Conservation (phyloP, 1,140 invertebrate species). For the Papilio aristodemus region DNA sequence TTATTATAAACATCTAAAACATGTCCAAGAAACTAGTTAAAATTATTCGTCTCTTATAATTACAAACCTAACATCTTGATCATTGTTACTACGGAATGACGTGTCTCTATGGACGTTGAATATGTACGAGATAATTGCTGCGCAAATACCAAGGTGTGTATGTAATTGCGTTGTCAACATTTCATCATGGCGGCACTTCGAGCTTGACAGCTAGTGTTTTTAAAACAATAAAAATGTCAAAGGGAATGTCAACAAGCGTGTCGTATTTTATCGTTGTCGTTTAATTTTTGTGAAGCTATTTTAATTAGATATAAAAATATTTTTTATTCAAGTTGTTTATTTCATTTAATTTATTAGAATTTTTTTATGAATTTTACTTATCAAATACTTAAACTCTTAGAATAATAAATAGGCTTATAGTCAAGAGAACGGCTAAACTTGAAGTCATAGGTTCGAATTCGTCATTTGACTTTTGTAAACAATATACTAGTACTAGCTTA, state of each 20-base stretch:
- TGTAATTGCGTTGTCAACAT: slow-evolving; percentile 11
- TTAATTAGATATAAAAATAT: too few species aligned
- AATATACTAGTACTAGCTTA: too few species aligned
- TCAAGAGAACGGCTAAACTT: too few species aligned
- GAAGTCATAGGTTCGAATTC: too few species aligned
- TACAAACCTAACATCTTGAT: neutral
- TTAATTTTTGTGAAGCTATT: too few species aligned
- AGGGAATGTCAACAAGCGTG: neutral
- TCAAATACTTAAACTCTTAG: too few species aligned
- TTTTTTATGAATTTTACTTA: too few species aligned
- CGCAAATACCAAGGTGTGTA: neutral
- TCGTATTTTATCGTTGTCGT: slow-evolving; percentile 1
- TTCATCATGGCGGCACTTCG: slow-evolving; percentile 4
- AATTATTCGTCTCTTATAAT: neutral
- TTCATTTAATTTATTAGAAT: too few species aligned
- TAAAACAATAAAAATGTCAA: slow-evolving; percentile 15
- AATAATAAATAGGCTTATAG: too few species aligned
- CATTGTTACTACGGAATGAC: neutral
- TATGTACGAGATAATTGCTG: slow-evolving; percentile 3
- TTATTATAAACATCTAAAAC: neutral
- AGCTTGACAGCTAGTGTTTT: slow-evolving; percentile 12
- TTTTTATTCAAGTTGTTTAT: too few species aligned
- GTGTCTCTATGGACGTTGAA: slow-evolving; percentile 1
- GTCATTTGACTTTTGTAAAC: too few species aligned
- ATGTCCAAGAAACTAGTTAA: neutral